Base-by-base conservation (phyloP, 2,797 vertebrate genomes). In the Mormyrus proboscirostris region DNA sequence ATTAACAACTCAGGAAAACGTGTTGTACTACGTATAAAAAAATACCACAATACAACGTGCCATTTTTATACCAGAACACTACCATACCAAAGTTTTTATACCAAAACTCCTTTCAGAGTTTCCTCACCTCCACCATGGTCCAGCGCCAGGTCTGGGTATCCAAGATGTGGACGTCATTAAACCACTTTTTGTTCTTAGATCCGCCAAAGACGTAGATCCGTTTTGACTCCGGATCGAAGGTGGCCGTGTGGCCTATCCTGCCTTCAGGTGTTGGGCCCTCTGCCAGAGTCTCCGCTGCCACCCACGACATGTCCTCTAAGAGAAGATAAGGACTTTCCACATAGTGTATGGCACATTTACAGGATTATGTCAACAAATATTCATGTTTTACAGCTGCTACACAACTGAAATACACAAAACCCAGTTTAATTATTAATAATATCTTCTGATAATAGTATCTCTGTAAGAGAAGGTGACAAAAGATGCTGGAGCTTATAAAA, bases 111-210 rank as follows among this genome's bases (percentile, higher is more conserved):
- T 50, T 49, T 51, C 82, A 85, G 83, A 22, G 59, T n/a, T 29
- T 65, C 25, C 93, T 79, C 55, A 95, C 96, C 95, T 96, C 95
- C 88, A 96, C 95, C 93, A 94, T 95, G 86, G 93, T 96, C 96
- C 96, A 96, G 90, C 93, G 95, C 96, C 96, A 96, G 92, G 95
- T 95, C 91, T 94, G 94, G 0, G 96, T 96, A 92, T 97, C 96
- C 50, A 97, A 93, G 90, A 97, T 95, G 93, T 96, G 96, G 49
- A 96, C 94, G 3, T 96, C 95, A 1, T 96, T 96, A 90, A 96
- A 96, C 95, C 95, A 96, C 91, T 96, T 95, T 89, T 93, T 96
- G 93, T 96, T 96, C 91, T 96, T 97, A 0, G 95, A 96, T 62
- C 96, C 95, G 1, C 96, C 96, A 14, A 96, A 97, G 57, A 97